Base-by-base conservation (phyloP, 2,888 invertebrate species). In the Pinctada fucata region DNA sequence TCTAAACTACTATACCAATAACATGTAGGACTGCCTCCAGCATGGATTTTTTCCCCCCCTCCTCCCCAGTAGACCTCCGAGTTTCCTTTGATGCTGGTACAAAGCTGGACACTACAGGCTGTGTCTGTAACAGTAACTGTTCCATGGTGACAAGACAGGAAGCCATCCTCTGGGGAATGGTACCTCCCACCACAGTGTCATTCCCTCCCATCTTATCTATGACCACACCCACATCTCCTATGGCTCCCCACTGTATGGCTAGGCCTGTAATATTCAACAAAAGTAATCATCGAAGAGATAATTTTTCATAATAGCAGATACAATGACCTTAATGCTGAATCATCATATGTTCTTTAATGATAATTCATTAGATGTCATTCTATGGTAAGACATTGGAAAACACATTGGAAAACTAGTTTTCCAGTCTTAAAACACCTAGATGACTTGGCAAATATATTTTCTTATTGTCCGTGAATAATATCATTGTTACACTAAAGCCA, bases 201-300 rank as follows among this genome's bases (percentile, higher is more conserved):
- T 97, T 97, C 67, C 87, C 96, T 68, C 97, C 94, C 95, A 98
- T 96, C 72, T 95, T 96, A 89, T 98, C 97, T 89, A 96, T 93
- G 80, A 99, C 95, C 76, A 99, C 94, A 75, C 99, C 99, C 65
- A 98, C 98, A 92, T 99, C 99, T 77, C 98, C 99, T 89, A 99
- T 96, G 81, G 99, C 99, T 85, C 99, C 99, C 99, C 99, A 99
- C 93, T 99, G 99, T 88, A 99, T 97, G 66, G 99, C 97, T 73
- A 96, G 92, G 0, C 91, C 93, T 93, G 78, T 0, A 77, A 78
- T 2, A 31, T 31, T 31, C 31, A 31, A 31, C 31, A 31, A 31
- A 31, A 31, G 31, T 31, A 31, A 31, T 31, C 31, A 31, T 31
- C 0, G 31, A 31, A 31, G 31, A 31, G 31, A 31, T 31, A 0